phyloP scores from a whole-genome alignment of 1,140 invertebrate genomes.

The Mercenaria mercenaria region DNA sequence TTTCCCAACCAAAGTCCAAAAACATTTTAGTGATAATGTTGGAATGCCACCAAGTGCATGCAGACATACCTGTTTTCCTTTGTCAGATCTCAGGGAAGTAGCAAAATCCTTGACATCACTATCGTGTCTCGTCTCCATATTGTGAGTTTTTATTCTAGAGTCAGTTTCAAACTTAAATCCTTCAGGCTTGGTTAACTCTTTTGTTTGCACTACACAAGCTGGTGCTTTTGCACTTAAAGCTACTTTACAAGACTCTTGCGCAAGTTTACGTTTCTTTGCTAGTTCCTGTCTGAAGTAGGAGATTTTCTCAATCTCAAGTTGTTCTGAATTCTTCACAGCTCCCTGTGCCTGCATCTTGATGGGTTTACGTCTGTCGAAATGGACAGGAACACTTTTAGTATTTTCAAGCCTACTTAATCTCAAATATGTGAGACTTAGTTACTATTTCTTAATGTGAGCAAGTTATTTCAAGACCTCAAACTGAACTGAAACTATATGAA shows the following conservation, averaged over 20 bases:
- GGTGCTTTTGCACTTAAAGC: constrained; percentile 69
- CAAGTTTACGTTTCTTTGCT: constrained; percentile 75
- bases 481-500: no score
- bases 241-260: constrained; percentile 77
- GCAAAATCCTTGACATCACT: constrained; percentile 75
- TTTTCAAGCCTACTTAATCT: no score
- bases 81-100: constrained; percentile 69
- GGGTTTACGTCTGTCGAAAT: constrained; percentile 63
- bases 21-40: no score
- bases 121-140: constrained; percentile 63
- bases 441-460: no score
- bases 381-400: neutral
- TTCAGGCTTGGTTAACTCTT: constrained; percentile 75
- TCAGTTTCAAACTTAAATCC: constrained; percentile 83
- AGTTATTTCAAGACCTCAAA: no score
- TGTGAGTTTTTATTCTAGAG: constrained; percentile 76
- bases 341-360: constrained; percentile 43
- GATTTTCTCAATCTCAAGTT: constrained; percentile 82
- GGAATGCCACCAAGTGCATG: no score
- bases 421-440: no score
- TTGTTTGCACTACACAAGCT: constrained; percentile 42
- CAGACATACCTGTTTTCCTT: constrained; percentile 44
- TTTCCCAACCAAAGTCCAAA: no score
- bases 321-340: constrained; percentile 75
- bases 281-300: constrained; percentile 76